phyloP scores from a whole-genome alignment of 2,888 invertebrate species.

The Trichogramma dendrolimi region DNA sequence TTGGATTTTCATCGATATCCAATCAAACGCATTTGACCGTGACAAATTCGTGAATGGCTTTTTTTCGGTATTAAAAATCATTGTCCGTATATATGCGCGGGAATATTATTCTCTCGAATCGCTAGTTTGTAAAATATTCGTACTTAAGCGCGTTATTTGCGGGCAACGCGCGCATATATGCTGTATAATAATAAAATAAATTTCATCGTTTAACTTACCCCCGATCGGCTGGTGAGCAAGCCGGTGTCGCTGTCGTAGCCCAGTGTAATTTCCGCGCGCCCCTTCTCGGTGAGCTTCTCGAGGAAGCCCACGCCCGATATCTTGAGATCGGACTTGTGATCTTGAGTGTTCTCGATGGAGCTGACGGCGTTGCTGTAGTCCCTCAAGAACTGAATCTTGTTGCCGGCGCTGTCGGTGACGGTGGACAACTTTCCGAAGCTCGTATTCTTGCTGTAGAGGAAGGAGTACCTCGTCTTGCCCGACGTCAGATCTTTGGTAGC shows the following conservation, averaged over 20 bases:
- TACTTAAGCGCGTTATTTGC: no score
- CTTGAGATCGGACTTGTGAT: slow-evolving; percentile 85
- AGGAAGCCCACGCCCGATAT: slow-evolving; percentile 91
- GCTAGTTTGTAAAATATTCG: no score
- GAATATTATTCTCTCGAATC: no score
- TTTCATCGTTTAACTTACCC: slow-evolving; percentile 58
- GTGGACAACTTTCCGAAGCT: slow-evolving; percentile 91
- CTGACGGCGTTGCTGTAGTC: slow-evolving; percentile 91
- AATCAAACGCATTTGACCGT: no score
- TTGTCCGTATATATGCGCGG: no score
- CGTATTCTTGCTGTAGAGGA: slow-evolving; percentile 94
- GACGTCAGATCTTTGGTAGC: slow-evolving; percentile 91
- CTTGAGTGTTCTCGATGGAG: slow-evolving; percentile 90
- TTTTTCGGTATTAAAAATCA: no score
- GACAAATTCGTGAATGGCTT: no score
- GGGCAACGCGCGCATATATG: no score
- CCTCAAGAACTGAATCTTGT: slow-evolving; percentile 84
- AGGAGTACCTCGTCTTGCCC: slow-evolving; percentile 90
- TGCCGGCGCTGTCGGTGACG: slow-evolving; percentile 89
- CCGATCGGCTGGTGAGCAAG: slow-evolving; percentile 77
- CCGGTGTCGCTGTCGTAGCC: slow-evolving; percentile 89
- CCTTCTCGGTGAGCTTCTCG: slow-evolving; percentile 82
- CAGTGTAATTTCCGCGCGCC: slow-evolving; percentile 81
- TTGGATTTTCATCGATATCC: no score
- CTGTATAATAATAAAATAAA: neutral